Evolutionary conservation across 2,888 invertebrate species (phyloP), one percentile per base, ranked within the genome.

Genomic region (Abscondita cerata): DNA sequence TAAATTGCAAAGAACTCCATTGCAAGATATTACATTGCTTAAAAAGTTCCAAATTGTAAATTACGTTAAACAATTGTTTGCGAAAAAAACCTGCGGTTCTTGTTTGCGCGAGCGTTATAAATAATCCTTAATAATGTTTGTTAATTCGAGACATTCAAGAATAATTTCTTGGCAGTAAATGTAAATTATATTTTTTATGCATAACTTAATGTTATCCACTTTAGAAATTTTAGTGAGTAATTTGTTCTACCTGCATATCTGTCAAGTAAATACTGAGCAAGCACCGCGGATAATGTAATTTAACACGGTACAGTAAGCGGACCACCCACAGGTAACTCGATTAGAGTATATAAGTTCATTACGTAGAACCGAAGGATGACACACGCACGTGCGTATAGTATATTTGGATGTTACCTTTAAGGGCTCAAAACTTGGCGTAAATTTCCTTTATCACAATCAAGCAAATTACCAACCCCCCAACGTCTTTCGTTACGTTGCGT

Each of bases 301-400:
- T 61, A 61, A 41, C 52, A 52, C 55, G 60, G 55, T 51, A 56
- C 60, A 38, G 60, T 56, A 52, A 59, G 55, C 55, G 60, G 60
- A 61, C 60, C 60, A 61, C 60, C 60, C 60, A 55, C 60, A 52
- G 60, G 52, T 61, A 61, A 61, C 60, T 61, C 55, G 60, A 61
- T 61, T 61, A 61, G 60, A 41, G 50, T 56, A 38, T 47, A 48
- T 48, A 51, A 36, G 55, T 61, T 54, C 60, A 19, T 41, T 56
- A 47, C 46, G 19, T 61, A 51, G 38, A 61, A 61, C 60, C 41
- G 51, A 55, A 52, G 51, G 50, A 57, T 57, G 57, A 57, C 57
- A 47, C 36, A 34, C 46, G 52, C 46, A 52, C 47, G 44, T n/a
- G n/a, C n/a, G n/a, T 44, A 25, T 52, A 58, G 31, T 52, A 52